Base-by-base conservation (phyloP, 1,140 invertebrate genomes). In the Lanistes nyassanus region DNA sequence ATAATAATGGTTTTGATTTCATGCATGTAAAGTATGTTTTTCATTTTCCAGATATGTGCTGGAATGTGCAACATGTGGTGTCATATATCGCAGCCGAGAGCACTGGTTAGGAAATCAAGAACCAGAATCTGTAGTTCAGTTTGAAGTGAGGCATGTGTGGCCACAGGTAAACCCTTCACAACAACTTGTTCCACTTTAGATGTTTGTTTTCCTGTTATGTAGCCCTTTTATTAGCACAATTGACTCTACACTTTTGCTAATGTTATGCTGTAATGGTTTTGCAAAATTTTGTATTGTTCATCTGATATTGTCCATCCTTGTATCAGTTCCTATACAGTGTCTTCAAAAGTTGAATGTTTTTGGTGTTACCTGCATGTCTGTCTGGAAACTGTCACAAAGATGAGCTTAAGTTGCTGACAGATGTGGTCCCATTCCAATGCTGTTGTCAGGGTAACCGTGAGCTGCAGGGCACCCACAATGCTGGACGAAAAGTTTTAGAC, bases 71-170 rank as follows among this genome's bases (percentile, higher is more conserved):
- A 91, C 92, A 79, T 96, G 94, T 90, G 95, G 95, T 2, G 92
- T 95, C 79, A 95, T 96, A 76, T 95, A 94, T 85, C 90, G 93
- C 62, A 94, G 94, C 85, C 90, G 94, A 16, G 93, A 96, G 83
- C 94, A 94, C 85, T 97, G 95, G 95, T 96, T 94, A 87, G 94
- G 95, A 2, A 96, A 96, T 85, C 92, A 93, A 80, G 91, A 92
- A 81, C 93, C 94, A 0, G 94, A 95, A 84, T 87, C 89, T 21
- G 93, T 94, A 62, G 84, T 89, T 21, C 88, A 92, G 74, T 92
- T 91, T 7, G 94, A 95, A 88, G 92, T 94, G 21, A 91, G 92
- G 53, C 95, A 96, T 83, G 92, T 95, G n/a, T 96, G 94, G 94
- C 93, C 92, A 77, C 92, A 92, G 86, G 94, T 94, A 91, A 88